These are phyloP conservation scores for Australoheros scitulus DNA, from an alignment of 2,113 vertebrate species.

Conservation along the genomic window DNA sequence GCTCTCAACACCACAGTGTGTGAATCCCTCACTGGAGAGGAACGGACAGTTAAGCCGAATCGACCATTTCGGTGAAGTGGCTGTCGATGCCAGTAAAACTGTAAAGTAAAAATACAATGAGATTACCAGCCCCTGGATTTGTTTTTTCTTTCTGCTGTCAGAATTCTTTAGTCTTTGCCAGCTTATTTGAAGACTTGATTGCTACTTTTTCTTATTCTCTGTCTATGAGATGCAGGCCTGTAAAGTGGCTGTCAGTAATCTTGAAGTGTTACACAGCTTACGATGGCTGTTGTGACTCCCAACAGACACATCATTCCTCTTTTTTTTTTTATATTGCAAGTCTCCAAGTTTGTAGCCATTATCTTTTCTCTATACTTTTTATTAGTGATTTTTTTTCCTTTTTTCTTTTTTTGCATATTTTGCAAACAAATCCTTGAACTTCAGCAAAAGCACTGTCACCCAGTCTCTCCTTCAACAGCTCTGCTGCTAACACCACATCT, in stretches of 20 bases:
- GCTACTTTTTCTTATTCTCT: conserved; percentile 2
- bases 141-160: conserved; percentile 24
- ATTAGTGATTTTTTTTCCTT: neutral
- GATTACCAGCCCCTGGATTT: conserved; percentile 40
- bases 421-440: conserved; percentile 31
- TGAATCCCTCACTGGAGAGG: conserved; percentile 46
- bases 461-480: neutral
- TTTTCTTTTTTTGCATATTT: conserved; percentile 1
- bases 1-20: conserved; percentile 40
- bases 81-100: conserved; percentile 56
- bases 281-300: neutral
- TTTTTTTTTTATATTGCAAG: neutral
- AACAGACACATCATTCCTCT: neutral
- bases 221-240: neutral
- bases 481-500: conserved; percentile 7
- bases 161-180: conserved; percentile 19
- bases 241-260: conserved; percentile 13
- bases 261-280: neutral
- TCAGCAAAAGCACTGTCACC: conserved; percentile 4
- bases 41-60: conserved; percentile 67
- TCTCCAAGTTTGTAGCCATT: neutral
- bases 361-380: neutral
- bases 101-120: conserved; percentile 46
- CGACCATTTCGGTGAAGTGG: conserved; percentile 57
- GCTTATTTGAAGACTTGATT: conserved; percentile 33